Conservation (phyloP, 2,797 vertebrate genomes). For the Premnoplex brunnescens region DNA sequence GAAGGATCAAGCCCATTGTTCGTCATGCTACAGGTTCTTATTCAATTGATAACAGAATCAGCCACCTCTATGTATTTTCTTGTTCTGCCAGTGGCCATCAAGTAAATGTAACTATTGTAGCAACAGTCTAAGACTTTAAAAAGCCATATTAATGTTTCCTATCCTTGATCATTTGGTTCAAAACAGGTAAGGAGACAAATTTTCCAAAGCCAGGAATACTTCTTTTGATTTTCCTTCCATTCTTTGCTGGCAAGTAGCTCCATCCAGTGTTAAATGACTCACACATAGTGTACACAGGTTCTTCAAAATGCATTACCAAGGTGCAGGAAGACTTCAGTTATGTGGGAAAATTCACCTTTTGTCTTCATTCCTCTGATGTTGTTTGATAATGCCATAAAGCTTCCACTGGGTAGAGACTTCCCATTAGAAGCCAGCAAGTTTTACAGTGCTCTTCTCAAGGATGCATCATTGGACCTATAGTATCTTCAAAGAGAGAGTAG, state of each 20-base stretch:
- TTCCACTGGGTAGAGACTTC: background rate
- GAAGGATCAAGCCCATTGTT: background rate
- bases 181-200: background rate
- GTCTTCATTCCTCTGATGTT: background rate
- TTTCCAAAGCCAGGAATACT: background rate
- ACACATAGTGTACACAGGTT: accelerated
- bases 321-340: background rate
- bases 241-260: background rate
- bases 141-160: background rate
- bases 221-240: background rate
- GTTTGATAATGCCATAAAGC: background rate
- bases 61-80: background rate
- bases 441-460: background rate
- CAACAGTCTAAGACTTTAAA: background rate
- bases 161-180: background rate
- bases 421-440: background rate
- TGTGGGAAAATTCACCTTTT: background rate
- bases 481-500: background rate
- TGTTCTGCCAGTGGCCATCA: background rate
- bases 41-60: background rate
- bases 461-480: accelerated
- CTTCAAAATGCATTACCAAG: background rate
- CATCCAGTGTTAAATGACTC: background rate
- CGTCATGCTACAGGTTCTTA: background rate
- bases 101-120: background rate